These are phyloP conservation scores for Pterois miles DNA, from an alignment of 2,797 vertebrate species.

Conservation along the genomic window DNA sequence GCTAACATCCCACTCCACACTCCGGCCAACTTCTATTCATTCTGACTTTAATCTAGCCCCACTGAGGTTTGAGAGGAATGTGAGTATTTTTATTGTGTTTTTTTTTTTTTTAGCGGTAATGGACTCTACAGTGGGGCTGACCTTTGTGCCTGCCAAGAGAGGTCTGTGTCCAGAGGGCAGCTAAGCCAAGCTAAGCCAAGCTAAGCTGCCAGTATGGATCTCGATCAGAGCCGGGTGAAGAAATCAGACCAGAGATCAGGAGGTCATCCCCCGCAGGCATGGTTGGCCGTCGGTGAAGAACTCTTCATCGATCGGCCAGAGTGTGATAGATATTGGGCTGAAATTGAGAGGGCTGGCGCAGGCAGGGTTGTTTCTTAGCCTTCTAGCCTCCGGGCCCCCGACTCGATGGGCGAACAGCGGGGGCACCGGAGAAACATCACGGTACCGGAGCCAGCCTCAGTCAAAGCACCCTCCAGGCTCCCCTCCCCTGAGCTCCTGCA, in stretches of 20 bases:
- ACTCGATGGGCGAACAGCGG: constrained; percentile 51
- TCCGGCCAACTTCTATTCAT: constrained; percentile 34
- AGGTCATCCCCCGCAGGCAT: constrained; percentile 65
- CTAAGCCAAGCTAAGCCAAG: constrained; percentile 71
- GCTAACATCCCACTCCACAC: constrained; percentile 47
- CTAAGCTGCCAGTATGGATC: constrained; percentile 76
- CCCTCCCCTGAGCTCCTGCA: constrained; percentile 25
- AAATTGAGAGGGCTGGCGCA: constrained; percentile 62
- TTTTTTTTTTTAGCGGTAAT: constrained; percentile 51
- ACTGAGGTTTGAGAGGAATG: constrained; percentile 44
- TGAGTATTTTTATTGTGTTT: too few relatives aligned
- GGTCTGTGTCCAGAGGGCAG: constrained; percentile 67
- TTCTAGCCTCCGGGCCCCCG: constrained; percentile 30
- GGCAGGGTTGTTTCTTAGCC: constrained; percentile 52
- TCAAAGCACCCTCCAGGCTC: constrained; percentile 35
- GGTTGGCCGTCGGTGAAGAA: constrained; percentile 58
- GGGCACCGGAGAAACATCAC: constrained; percentile 20
- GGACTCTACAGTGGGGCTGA: constrained; percentile 58
- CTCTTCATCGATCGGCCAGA: constrained; percentile 61
- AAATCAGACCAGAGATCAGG: constrained; percentile 72
- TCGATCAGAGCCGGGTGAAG: constrained; percentile 67
- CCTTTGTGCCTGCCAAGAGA: constrained; percentile 61
- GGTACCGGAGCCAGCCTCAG: constrained; percentile 41
- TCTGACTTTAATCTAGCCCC: constrained; percentile 45
- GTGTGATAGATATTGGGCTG: constrained; percentile 59